Evolutionary conservation across 2,888 invertebrate genomes (phyloP).

Genomic region (Stomorhina lunata): DNA sequence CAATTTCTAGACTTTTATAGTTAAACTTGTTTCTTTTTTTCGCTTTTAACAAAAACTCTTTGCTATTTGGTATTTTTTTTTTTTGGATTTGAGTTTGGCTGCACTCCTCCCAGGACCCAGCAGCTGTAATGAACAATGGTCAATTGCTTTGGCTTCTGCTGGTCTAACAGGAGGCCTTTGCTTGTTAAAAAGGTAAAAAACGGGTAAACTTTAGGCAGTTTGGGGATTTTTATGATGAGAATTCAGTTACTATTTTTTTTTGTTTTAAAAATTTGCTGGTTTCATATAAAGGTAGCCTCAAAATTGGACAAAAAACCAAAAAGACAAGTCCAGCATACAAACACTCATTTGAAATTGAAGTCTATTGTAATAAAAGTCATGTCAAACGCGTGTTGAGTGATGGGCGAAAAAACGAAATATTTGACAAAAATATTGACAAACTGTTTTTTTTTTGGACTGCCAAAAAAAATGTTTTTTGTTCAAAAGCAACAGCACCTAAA

Average conservation of each 20-base stretch:
- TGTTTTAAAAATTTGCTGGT: conserved; percentile 10
- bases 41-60: not conserved
- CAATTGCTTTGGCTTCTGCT: conserved; percentile 65
- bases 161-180: not conserved
- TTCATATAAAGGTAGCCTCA: conserved; percentile 27
- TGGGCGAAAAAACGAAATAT: conserved; percentile 25
- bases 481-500: conserved; percentile 35
- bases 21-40: conserved; percentile 47
- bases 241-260: conserved; percentile 4
- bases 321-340: not conserved
- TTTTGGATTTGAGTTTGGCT: no score
- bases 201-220: conserved; percentile 23
- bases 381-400: conserved; percentile 60
- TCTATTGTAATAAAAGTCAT: conserved; percentile 66
- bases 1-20: conserved; percentile 58
- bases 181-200: conserved; percentile 2
- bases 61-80: not conserved
- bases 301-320: conserved; percentile 1
- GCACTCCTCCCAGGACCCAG: no score
- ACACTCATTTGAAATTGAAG: conserved; percentile 50
- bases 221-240: conserved; percentile 3
- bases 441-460: conserved; percentile 19
- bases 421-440: conserved; percentile 37
- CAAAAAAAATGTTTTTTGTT: not conserved
- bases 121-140: conserved; percentile 55